Evolutionary conservation across 2,797 vertebrate genomes (phyloP).

Genomic region (Centropyge bicolor): DNA sequence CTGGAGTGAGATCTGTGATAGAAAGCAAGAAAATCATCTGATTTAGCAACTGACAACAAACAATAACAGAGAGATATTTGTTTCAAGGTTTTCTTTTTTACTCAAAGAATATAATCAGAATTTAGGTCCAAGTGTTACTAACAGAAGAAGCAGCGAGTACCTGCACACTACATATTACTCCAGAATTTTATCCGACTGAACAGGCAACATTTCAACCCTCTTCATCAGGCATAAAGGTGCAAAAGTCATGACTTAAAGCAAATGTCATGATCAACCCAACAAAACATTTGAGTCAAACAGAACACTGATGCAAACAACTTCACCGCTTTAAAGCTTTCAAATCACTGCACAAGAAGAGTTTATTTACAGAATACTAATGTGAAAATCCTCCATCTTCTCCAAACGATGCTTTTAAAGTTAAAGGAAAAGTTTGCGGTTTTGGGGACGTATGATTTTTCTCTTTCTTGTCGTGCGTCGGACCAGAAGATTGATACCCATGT

Average conservation of each 20-base stretch:
- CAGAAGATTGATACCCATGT: too few relatives aligned
- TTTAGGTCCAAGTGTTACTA: not conserved
- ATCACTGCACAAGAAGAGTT: not conserved
- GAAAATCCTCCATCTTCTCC: not conserved
- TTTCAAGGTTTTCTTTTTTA: not conserved
- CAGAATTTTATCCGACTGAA: not conserved
- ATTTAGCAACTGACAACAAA: not conserved
- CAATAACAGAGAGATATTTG: not conserved
- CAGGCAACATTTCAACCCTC: not conserved
- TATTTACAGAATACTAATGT: not conserved
- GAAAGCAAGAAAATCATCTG: conserved; percentile 12
- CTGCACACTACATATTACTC: not conserved
- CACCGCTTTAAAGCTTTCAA: too few relatives aligned
- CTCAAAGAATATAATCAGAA: not conserved
- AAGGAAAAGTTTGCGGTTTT: not conserved
- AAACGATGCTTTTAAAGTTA: not conserved
- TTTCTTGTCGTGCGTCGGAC: too few relatives aligned
- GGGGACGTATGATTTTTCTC: not conserved
- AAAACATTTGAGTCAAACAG: not conserved
- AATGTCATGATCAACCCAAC: not conserved
- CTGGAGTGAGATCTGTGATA: conserved; percentile 49
- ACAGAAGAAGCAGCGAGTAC: not conserved
- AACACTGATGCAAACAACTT: not conserved
- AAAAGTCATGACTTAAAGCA: not conserved
- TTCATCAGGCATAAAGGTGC: not conserved